Evolutionary conservation across 53 echinoderm and acorn worm genomes (phyloP), one percentile per base, ranked within the genome.

Genomic region (Paelopatides confundens): DNA sequence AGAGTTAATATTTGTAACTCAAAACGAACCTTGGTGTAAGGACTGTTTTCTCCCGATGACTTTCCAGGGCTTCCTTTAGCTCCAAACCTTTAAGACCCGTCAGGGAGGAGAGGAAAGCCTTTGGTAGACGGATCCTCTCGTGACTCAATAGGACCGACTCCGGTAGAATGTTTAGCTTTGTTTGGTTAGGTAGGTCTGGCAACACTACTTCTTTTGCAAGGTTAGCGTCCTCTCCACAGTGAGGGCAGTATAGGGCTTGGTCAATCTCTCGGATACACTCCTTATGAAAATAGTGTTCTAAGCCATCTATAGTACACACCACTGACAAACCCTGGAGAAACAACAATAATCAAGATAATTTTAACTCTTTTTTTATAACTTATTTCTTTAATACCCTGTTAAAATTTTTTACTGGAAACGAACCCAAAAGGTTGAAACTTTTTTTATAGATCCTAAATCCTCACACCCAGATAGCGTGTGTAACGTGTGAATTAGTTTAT

Each of bases 201-300:
- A 95, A 82, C 17, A 86, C 70, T 40, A 95, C 69, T 68, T 99
- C 95, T 12, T 88, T 89, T 52, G 95, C 91, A 9, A 85, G 63
- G 46, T 81, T 69, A 0, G 95, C 94, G 43, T 92, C 93, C 49
- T 95, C 92, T 12, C 99, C 99, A 46, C 99, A 99, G 89, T 99
- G 99, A 29, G 99, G 99, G 63, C 99, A 99, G 90, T 95, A 99
- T 29, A 99, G 94, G 87, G 93, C 89, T 74, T 94, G 90, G 12
- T 93, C 93, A 11, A 99, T 93, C 82, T 95, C 95, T 5, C 85
- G 74, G 85, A 99, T 99, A 79, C 99, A 99, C n/a, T 93, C 95
- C 35, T 91, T 92, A 91, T 99, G 99, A 86, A 99, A 99, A 51
- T 93, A 89, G 65, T 99, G 99, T 32, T 94, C 92, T 7, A 85